A percentile compares a stretch with the other conserved stretches of the same genome.
These are phyloP conservation scores for Pseudomyrmex concolor DNA, from an alignment of 1,140 invertebrate species.

Conservation along the genomic window DNA sequence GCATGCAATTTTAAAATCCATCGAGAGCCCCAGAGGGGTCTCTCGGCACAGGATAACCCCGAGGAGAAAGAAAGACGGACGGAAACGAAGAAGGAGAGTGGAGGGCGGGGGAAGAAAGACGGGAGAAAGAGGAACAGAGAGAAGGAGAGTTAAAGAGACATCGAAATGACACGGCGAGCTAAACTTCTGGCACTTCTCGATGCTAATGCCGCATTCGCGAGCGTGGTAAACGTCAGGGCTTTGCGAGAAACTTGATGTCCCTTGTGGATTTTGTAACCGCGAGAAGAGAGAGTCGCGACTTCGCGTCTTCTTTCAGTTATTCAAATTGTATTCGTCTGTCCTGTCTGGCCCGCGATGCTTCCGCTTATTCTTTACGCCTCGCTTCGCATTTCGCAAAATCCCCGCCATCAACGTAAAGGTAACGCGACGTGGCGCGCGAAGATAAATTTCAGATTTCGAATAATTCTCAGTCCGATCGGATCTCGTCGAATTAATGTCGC, in stretches of 20 bases:
- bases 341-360: slow-evolving; percentile 56
- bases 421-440: slow-evolving; percentile 24
- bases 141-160: slow-evolving; percentile 78
- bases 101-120: slow-evolving; percentile 24
- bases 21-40: slow-evolving; percentile 26
- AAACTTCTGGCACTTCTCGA: slow-evolving; percentile 81
- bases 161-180: slow-evolving; percentile 81
- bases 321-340: slow-evolving; percentile 75
- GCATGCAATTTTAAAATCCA: slow-evolving; percentile 70
- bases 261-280: slow-evolving; percentile 75
- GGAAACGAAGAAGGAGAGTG: slow-evolving; percentile 41
- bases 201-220: slow-evolving; percentile 77
- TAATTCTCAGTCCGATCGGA: slow-evolving; percentile 44
- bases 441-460: slow-evolving; percentile 49
- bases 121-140: slow-evolving; percentile 5
- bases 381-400: slow-evolving; percentile 38
- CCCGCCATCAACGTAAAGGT: slow-evolving; percentile 31
- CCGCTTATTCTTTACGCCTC: slow-evolving; percentile 26
- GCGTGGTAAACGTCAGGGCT: slow-evolving; percentile 75
- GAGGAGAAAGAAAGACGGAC: slow-evolving; percentile 47
- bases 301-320: slow-evolving; percentile 73
- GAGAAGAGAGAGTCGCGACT: slow-evolving; percentile 59
- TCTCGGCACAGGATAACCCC: slow-evolving; percentile 45
- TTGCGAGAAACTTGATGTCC: slow-evolving; percentile 76
- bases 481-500: slow-evolving; percentile 48